Percentiles rank a stretch among this genome's conserved stretches.
These are phyloP conservation scores for Candoia aspera DNA, from an alignment of 2,113 vertebrate species.

Conservation along the genomic window DNA sequence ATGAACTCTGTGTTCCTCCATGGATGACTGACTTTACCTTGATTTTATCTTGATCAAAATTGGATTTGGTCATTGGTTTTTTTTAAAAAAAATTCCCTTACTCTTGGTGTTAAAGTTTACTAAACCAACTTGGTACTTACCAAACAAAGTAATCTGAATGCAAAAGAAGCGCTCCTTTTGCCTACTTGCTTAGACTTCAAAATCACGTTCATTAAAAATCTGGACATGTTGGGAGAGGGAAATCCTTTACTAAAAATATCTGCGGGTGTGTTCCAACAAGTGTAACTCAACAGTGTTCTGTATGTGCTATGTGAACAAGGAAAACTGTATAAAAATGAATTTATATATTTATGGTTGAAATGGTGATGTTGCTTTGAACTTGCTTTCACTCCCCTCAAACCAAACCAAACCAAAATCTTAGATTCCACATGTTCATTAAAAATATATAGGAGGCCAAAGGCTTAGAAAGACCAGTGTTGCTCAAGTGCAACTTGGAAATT, in stretches of 20 bases:
- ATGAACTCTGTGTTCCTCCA: conserved; percentile 11
- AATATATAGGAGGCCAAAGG: conserved; percentile 59
- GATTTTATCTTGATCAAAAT: background rate
- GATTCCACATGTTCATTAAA: conserved; percentile 60
- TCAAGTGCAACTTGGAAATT: conserved; percentile 49
- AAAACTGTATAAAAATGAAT: conserved; percentile 69
- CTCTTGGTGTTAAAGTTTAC: conserved; percentile 14
- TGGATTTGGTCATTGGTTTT: background rate
- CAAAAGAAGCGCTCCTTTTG: conserved; percentile 41
- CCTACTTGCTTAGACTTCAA: conserved; percentile 43
- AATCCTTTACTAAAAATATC: conserved; percentile 59
- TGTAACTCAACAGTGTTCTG: conserved; percentile 60
- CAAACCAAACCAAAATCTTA: conserved; percentile 56
- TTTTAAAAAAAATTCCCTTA: background rate
- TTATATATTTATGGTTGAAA: conserved; percentile 72
- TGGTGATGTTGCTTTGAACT: conserved; percentile 61
- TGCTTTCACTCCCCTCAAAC: conserved; percentile 32
- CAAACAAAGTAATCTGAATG: conserved; percentile 54
- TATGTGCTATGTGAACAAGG: conserved; percentile 67
- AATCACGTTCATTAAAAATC: conserved; percentile 50
- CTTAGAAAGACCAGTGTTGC: conserved; percentile 49
- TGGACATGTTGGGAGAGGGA: conserved; percentile 55
- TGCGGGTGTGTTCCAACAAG: conserved; percentile 68
- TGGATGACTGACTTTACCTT: background rate
- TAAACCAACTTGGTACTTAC: conserved; percentile 41